Evolutionary conservation across 2,797 vertebrate genomes (phyloP), one percentile per base, ranked within the genome.

Genomic region (Enteromius thamalakanensis): DNA sequence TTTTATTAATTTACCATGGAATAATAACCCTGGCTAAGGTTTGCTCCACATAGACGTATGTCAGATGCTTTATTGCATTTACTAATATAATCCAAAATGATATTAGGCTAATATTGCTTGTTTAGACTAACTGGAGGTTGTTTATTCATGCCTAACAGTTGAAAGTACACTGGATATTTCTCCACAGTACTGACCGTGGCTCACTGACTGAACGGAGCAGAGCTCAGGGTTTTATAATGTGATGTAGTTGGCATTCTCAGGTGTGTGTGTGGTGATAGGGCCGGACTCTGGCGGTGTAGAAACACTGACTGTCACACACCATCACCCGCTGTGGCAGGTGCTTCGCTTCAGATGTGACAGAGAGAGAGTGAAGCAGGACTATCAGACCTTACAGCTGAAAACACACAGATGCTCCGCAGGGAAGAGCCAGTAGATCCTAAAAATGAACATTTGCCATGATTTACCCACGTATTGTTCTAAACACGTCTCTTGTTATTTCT

Each of bases 281-380:
- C 53, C 4, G 19, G 45, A 34, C 21, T 11, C 10, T 10, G 9
- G 21, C 5, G 12, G 12, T 19, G 47, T 55, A 34, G 67, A 80
- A 74, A 26, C 80, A 12, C 55, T 64, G n/a, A 49, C 29, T 2
- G 69, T 74, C 69, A 64, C 79, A 64, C 69, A 23, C 2, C 8
- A 9, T 74, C 69, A 19, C 42, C 79, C 11, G 55, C 58, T 51
- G 69, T 49, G 51, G 79, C 78, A 17, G 65, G 53, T 72, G 79
- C 26, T 71, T 80, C 4, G 7, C 32, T 76, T 76, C 58, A n/a
- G 69, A 72, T 81, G 12, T 81, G 55, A 62, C 6, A 17, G 67
- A 60, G 78, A 80, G 53, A 71, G 68, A 72, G 26, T 49, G 79
- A 81, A 64, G 79, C 79, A 64, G 55, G 14, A 64, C 79, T 74